phyloP scores from a whole-genome alignment of 2,113 vertebrate species.

The Helogale parvula region DNA sequence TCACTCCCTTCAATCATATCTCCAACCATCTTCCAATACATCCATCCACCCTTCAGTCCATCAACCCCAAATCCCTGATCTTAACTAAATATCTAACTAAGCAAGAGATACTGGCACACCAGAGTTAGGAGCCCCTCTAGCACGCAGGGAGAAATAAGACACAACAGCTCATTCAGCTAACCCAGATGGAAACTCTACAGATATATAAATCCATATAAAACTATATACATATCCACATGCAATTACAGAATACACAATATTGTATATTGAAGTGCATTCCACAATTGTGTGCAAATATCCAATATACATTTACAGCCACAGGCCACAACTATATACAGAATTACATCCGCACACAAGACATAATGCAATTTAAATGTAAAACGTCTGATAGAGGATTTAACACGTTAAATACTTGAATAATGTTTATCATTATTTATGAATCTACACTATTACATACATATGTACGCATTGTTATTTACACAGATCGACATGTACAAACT shows the following conservation, averaged over 20 bases:
- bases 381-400: not conserved
- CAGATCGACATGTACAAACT: not conserved
- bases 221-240: not conserved
- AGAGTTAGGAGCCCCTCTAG: not conserved
- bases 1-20: not conserved
- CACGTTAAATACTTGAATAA: not conserved
- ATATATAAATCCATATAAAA: not conserved
- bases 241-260: not conserved
- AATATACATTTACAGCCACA: not conserved
- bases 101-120: not conserved
- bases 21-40: not conserved
- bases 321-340: not conserved
- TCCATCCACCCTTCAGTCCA: not conserved
- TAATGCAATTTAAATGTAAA: not conserved
- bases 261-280: not conserved
- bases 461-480: not conserved
- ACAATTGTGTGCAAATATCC: not conserved
- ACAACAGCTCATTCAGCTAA: not conserved
- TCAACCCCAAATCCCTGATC: not conserved
- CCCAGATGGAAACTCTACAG: not conserved
- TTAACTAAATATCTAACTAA: not conserved
- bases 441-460: not conserved
- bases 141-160: not conserved
- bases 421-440: not conserved
- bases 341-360: not conserved